Evolutionary conservation across 1,140 invertebrate species (phyloP).

Genomic region (Phymastichus coffea): DNA sequence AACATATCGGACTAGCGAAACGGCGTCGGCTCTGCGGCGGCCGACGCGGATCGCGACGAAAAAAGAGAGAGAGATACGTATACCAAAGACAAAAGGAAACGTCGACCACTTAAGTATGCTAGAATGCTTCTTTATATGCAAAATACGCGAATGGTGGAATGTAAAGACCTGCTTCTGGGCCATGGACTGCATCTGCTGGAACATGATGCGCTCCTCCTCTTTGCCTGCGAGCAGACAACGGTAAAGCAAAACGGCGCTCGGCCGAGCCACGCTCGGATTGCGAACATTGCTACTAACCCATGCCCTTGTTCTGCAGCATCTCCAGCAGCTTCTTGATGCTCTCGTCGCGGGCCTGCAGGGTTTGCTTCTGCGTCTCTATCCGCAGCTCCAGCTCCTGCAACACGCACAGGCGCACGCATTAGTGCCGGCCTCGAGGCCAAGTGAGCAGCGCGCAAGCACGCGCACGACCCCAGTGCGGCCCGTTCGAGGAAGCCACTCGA

Average conservation of each 20-base stretch:
- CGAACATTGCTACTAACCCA: constrained; percentile 70
- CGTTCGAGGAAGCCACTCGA: no score
- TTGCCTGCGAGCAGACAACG: constrained; percentile 64
- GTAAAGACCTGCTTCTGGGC: constrained; percentile 92
- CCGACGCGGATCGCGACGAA: no score
- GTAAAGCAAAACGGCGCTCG: background rate
- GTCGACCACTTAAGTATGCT: background rate
- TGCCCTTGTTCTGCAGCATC: constrained; percentile 96
- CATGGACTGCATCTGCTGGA: constrained; percentile 93
- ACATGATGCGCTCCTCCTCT: constrained; percentile 92
- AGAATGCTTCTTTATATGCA: background rate
- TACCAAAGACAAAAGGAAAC: no score
- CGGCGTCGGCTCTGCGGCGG: no score
- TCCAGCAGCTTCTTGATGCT: constrained; percentile 98
- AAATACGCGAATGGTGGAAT: no score
- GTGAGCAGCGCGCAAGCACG: no score
- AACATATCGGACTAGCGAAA: no score
- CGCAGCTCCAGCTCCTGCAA: constrained; percentile 88
- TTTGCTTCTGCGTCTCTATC: constrained; percentile 98
- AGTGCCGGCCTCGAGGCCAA: no score
- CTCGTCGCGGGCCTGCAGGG: constrained; percentile 90
- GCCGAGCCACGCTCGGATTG: background rate
- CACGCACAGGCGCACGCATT: background rate
- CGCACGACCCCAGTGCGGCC: no score
- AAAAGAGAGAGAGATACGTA: no score